Conservation (phyloP, 2,888 invertebrate genomes). For the Leptura quadrifasciata region DNA sequence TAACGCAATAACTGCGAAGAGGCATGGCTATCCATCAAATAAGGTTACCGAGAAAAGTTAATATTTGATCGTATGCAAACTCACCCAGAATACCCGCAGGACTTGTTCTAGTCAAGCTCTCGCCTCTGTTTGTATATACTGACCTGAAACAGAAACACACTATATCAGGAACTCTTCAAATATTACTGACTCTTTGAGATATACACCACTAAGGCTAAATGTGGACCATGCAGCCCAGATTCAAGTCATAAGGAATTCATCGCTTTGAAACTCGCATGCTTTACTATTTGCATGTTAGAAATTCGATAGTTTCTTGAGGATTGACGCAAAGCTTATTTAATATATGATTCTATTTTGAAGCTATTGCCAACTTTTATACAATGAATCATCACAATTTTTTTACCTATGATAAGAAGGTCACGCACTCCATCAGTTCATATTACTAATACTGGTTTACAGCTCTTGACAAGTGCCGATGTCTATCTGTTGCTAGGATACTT, state of each 20-base stretch:
- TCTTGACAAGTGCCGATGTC: too few relatives aligned
- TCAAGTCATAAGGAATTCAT: conserved; percentile 7
- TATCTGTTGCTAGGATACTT: too few relatives aligned
- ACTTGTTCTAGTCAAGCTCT: conserved; percentile 29
- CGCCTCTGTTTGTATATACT: conserved; percentile 49
- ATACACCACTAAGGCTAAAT: conserved; percentile 4
- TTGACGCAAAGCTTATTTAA: too few relatives aligned
- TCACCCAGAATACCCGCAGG: conserved; percentile 50
- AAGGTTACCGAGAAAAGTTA: conserved; percentile 56
- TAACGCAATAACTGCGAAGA: conserved; percentile 49
- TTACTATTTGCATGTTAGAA: background rate
- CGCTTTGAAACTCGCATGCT: background rate
- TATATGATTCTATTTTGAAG: too few relatives aligned
- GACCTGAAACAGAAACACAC: conserved; percentile 58
- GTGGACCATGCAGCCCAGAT: background rate
- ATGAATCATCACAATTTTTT: too few relatives aligned
- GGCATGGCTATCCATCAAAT: conserved; percentile 56
- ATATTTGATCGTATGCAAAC: conserved; percentile 62
- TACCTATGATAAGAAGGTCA: too few relatives aligned
- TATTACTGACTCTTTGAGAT: conserved; percentile 44
- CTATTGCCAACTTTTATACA: too few relatives aligned
- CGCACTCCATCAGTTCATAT: too few relatives aligned
- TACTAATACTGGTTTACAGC: too few relatives aligned
- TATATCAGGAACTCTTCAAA: conserved; percentile 51
- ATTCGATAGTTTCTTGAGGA: background rate